These are phyloP conservation scores for Chloroceryle amazona DNA, from an alignment of 2,797 vertebrate genomes.

Conservation along the genomic window DNA sequence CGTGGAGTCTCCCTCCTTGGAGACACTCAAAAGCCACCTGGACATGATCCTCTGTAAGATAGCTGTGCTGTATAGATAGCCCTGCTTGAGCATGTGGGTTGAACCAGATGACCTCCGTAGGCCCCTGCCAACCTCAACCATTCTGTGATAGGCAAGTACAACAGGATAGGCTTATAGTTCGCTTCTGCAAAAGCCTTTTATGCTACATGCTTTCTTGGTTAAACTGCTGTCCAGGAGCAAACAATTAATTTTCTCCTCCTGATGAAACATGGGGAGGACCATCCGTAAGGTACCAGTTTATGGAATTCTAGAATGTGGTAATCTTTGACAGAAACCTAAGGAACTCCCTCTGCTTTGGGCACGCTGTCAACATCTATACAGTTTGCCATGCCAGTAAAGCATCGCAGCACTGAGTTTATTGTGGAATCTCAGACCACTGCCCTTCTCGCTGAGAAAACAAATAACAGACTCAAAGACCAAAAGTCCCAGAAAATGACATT, in stretches of 20 bases:
- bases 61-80: background rate
- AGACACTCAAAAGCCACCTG: background rate
- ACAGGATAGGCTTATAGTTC: background rate
- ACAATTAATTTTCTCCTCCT: background rate
- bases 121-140: background rate
- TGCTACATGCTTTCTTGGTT: background rate
- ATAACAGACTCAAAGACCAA: background rate
- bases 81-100: background rate
- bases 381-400: background rate
- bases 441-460: background rate
- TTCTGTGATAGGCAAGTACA: background rate
- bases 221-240: background rate
- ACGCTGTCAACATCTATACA: background rate
- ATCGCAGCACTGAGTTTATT: background rate
- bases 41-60: background rate
- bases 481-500: conserved; percentile 5
- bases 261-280: background rate
- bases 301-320: background rate
- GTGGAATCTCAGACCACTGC: background rate
- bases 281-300: background rate
- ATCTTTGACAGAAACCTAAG: background rate
- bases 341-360: background rate
- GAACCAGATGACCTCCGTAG: background rate
- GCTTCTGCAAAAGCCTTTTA: background rate
- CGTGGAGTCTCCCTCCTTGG: background rate